Base-by-base conservation (phyloP, 2,888 invertebrate genomes). In the Lobophora halterata region DNA sequence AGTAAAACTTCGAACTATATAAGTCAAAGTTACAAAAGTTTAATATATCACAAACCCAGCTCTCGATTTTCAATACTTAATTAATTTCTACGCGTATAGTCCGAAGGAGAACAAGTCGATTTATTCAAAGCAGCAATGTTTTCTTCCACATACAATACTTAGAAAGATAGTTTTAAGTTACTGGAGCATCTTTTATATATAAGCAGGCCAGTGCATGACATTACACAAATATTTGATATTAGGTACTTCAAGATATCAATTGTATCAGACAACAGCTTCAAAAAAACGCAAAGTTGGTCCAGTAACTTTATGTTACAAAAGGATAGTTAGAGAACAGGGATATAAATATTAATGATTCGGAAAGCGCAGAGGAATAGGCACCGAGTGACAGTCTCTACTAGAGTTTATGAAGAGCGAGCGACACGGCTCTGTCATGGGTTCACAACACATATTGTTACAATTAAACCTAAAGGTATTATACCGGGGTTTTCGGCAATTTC, bases 401-500 rank as follows among this genome's bases (percentile, higher is more conserved):
- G 65, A 77, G 74, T 76, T 73, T 71, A 77, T 73, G 71, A 78
- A 74, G 70, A 71, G 61, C 55, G 75, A 79, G 74, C 71, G 55
- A 47, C 52, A 50, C 48, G 46, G 74, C 75, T 79, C 78, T 76
- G 70, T 78, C 71, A 71, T 80, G 80, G 83, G 77, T 73, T 88
- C 85, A 89, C 86, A 89, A 88, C 88, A 89, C 85, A 86, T 86
- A 89, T 88, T 75, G 80, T 82, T 80, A 86, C 76, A 78, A 72
- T 77, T 79, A 83, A 81, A 83, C 83, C 83, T 85, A 87, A 87
- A 80, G 79, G 89, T 89, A 92, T 94, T 95, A 94, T 95, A 97
- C 96, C 93, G 97, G 97, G 88, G 97, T 97, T 92, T 96, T 96
- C 85, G 97, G 97, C 89, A 97, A 91, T 93, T 96, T 96, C 91